These are phyloP conservation scores for Hypothenemus hampei DNA, from an alignment of 1,140 invertebrate genomes.

Conservation along the genomic window DNA sequence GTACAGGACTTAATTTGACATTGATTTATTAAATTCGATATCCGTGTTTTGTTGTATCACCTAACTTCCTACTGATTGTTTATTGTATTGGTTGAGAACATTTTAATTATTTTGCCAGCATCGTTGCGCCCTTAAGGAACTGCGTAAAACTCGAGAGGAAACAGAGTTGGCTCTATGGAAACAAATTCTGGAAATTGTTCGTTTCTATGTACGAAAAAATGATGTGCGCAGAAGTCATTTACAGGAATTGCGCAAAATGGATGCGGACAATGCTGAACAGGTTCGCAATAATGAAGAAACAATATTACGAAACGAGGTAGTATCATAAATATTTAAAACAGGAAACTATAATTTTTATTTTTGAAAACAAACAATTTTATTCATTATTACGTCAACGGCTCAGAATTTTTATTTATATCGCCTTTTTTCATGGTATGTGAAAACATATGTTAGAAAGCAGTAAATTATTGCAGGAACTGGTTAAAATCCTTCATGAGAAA, in stretches of 20 bases:
- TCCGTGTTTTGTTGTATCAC: constrained; percentile 8
- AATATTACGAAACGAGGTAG: constrained; percentile 35
- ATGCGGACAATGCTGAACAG: constrained; percentile 36
- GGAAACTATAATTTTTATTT: too few species aligned
- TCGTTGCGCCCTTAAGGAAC: background rate
- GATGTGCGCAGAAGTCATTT: constrained; percentile 37
- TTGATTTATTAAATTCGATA: constrained; percentile 30
- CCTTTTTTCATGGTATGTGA: too few species aligned
- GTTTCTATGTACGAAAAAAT: constrained; percentile 34
- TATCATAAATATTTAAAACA: too few species aligned
- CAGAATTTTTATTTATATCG: too few species aligned
- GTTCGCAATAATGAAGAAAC: constrained; percentile 35
- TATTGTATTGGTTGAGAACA: too few species aligned
- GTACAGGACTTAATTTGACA: constrained; percentile 22
- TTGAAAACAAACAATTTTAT: too few species aligned
- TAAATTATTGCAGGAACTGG: constrained; percentile 25
- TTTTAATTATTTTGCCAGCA: too few species aligned
- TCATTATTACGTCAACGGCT: too few species aligned
- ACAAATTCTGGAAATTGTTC: constrained; percentile 33
- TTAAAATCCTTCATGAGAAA: constrained; percentile 25
- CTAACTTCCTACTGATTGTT: too few species aligned
- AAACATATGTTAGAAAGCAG: too few species aligned
- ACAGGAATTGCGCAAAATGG: constrained; percentile 36
- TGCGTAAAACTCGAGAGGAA: constrained; percentile 30
- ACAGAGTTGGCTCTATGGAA: constrained; percentile 33